These are phyloP conservation scores for Ceratothoa steindachneri DNA, from an alignment of 2,888 invertebrate genomes.

Conservation along the genomic window DNA sequence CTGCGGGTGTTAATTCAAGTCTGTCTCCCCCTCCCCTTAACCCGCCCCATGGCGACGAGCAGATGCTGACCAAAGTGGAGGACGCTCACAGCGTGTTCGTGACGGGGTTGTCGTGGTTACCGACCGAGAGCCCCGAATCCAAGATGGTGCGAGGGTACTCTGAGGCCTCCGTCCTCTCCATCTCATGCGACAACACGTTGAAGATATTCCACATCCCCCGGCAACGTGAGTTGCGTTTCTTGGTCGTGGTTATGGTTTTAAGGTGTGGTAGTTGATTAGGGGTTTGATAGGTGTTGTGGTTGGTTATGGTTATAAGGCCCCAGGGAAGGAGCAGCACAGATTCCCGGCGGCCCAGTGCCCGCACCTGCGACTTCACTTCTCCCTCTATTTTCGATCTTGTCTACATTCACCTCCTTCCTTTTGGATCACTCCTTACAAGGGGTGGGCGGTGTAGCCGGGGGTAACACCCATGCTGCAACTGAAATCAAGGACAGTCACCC, in stretches of 20 bases:
- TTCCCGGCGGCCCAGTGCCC: too few species aligned
- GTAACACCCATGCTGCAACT: too few species aligned
- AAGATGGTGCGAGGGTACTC: slow-evolving; percentile 50
- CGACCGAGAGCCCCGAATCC: slow-evolving; percentile 53
- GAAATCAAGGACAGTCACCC: too few species aligned
- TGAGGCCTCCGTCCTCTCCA: slow-evolving; percentile 84
- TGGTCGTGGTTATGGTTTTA: background rate
- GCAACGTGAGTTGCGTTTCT: slow-evolving; percentile 62
- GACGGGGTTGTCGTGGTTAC: slow-evolving; percentile 90
- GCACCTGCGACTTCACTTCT: too few species aligned
- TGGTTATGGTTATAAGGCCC: background rate
- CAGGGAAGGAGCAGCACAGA: too few species aligned
- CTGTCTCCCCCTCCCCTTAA: too few species aligned
- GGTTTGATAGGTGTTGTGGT: background rate
- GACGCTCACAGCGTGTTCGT: slow-evolving; percentile 94
- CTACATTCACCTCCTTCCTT: too few species aligned
- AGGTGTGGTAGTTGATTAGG: background rate
- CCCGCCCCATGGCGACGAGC: too few species aligned
- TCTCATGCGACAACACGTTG: slow-evolving; percentile 91
- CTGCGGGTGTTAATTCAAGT: too few species aligned
- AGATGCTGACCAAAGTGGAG: slow-evolving; percentile 76
- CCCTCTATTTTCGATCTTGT: too few species aligned
- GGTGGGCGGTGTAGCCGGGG: too few species aligned
- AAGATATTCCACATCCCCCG: slow-evolving; percentile 80
- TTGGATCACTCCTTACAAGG: too few species aligned